Conservation (phyloP, 2,797 vertebrate genomes). For the Falco rusticolus region DNA sequence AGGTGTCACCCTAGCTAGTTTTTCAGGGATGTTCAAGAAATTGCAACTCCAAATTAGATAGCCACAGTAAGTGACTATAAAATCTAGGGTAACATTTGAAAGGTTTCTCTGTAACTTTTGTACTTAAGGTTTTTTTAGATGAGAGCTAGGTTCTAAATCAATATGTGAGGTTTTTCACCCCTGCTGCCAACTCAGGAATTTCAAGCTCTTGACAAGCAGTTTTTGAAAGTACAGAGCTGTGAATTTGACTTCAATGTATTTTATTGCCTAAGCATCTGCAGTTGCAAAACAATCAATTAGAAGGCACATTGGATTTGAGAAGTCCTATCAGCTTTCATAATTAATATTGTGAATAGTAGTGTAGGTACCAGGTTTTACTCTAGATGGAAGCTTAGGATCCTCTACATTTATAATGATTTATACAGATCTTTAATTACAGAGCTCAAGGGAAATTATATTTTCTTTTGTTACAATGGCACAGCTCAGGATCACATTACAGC, state of each 20-base stretch:
- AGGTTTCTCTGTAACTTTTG: neutral
- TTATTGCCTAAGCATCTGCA: neutral
- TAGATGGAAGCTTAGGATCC: neutral
- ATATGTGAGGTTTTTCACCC: neutral
- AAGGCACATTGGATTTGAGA: neutral
- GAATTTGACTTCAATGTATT: neutral
- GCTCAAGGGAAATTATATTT: conserved; percentile 32
- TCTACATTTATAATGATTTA: neutral
- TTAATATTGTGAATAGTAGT: neutral
- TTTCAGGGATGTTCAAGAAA: neutral
- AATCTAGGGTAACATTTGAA: neutral
- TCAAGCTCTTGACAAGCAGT: neutral
- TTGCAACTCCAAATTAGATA: neutral
- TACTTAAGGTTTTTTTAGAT: neutral
- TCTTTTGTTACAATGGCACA: neutral
- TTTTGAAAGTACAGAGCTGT: neutral
- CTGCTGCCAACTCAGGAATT: neutral
- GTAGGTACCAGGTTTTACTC: neutral
- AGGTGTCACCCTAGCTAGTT: neutral
- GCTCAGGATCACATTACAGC: neutral
- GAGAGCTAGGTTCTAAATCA: neutral
- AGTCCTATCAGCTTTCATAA: neutral
- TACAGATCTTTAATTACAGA: conserved; percentile 52
- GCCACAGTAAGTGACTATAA: neutral
- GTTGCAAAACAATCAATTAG: neutral